Conservation (phyloP, 2,797 vertebrate species). For the Myiothlypis chrysogaster region DNA sequence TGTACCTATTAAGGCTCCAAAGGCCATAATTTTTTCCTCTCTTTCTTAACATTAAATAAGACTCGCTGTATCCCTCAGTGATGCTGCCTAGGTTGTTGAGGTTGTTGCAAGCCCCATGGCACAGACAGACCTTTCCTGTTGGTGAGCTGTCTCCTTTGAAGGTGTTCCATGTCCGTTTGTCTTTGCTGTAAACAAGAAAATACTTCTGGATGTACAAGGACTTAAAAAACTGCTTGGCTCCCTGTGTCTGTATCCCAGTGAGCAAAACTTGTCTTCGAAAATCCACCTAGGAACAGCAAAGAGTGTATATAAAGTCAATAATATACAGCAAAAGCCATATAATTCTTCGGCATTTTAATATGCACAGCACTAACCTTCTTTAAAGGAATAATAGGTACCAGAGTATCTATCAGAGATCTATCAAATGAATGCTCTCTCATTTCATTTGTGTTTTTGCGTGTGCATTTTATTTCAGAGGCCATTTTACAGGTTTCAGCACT, state of each 20-base stretch:
- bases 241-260: constrained; percentile 91
- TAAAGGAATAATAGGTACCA: neutral
- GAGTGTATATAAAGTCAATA: neutral
- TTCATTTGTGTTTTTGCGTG: neutral
- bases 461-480: neutral
- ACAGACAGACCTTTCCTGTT: constrained; percentile 75
- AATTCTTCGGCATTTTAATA: neutral
- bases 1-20: neutral
- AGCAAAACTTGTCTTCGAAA: constrained; percentile 87
- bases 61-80: neutral
- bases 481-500: neutral
- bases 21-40: neutral
- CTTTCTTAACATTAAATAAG: neutral
- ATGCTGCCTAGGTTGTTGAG: neutral
- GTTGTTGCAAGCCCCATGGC: neutral
- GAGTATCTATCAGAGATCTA: neutral
- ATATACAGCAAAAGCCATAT: neutral
- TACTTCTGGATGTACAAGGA: constrained; percentile 80
- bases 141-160: constrained; percentile 86
- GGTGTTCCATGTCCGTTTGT: constrained; percentile 83
- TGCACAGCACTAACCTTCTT: neutral
- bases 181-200: constrained; percentile 86
- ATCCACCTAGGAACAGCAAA: constrained; percentile 82
- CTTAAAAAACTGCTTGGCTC: constrained; percentile 83
- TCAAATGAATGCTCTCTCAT: neutral